A percentile compares a stretch with the other conserved stretches of the same genome.
Evolutionary conservation across 2,888 invertebrate genomes (phyloP).

Genomic region (Drosophila mettleri): DNA sequence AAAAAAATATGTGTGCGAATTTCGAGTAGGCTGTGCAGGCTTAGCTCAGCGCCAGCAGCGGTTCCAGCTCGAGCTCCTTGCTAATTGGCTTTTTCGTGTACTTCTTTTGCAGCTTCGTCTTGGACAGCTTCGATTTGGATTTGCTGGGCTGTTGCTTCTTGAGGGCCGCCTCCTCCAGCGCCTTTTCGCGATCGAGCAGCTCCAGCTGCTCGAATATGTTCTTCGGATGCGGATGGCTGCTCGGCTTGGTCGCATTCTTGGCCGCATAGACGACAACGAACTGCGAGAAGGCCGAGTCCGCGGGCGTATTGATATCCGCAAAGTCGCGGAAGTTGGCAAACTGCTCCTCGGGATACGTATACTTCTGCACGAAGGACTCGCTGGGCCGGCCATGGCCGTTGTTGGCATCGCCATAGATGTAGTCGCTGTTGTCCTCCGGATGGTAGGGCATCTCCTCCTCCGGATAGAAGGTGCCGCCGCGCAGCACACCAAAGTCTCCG

Average conservation of each 20-base stretch:
- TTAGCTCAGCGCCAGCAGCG: constrained; percentile 84
- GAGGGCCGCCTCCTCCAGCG: constrained; percentile 73
- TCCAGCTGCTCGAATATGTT: constrained; percentile 93
- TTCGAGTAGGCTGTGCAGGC: constrained; percentile 24
- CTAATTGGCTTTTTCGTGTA: constrained; percentile 85
- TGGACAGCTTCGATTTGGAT: constrained; percentile 88
- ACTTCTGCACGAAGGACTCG: constrained; percentile 88
- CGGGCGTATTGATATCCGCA: constrained; percentile 94
- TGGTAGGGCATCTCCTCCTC: constrained; percentile 89
- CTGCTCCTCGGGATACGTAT: constrained; percentile 92
- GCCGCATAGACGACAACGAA: constrained; percentile 93
- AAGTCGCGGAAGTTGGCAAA: constrained; percentile 96
- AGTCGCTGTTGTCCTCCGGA: constrained; percentile 86
- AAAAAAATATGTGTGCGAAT: constrained; percentile 23
- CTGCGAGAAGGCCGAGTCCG: constrained; percentile 92
- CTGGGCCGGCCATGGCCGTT: constrained; percentile 90
- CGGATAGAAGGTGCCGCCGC: constrained; percentile 94
- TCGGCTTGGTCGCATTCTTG: constrained; percentile 88
- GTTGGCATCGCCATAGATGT: constrained; percentile 87
- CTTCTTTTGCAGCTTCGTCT: constrained; percentile 86
- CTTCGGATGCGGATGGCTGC: constrained; percentile 87
- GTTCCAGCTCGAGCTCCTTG: constrained; percentile 84
- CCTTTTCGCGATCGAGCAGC: constrained; percentile 88
- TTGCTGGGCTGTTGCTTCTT: constrained; percentile 85
- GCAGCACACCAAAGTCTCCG: constrained; percentile 94